Evolutionary conservation across 64 coral and sea anemone genomes (phyloP).

Genomic region (Catalaphyllia jardinei): DNA sequence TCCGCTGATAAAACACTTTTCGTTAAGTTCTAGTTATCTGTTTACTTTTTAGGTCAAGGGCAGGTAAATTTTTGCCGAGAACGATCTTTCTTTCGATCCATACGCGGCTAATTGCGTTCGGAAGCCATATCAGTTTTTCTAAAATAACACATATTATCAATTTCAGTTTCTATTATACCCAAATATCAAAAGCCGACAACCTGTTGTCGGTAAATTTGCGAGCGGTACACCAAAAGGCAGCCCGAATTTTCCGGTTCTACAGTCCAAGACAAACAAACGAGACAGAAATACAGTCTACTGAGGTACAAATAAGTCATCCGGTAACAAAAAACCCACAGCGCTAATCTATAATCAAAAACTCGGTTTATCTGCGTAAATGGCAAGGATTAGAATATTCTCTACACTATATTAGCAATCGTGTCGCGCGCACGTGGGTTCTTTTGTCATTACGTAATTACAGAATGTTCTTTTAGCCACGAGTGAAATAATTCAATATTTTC

Average conservation of each 20-base stretch:
- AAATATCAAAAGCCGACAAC: not conserved
- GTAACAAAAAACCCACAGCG: not conserved
- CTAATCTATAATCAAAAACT: not conserved
- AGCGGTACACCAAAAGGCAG: not conserved
- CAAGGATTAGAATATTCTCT: not conserved
- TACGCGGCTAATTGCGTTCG: not conserved
- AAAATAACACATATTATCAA: not conserved
- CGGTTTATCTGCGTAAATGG: not conserved
- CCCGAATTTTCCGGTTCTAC: not conserved
- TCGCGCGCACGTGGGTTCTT: not conserved
- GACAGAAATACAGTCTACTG: not conserved
- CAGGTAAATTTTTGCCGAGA: not conserved
- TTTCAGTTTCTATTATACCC: not conserved
- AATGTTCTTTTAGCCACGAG: not conserved
- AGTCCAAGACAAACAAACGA: not conserved
- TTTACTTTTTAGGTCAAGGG: not conserved
- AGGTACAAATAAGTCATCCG: not conserved
- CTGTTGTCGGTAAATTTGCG: not conserved
- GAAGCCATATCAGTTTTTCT: not conserved
- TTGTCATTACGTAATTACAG: constrained; percentile 9
- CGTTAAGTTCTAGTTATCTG: not conserved
- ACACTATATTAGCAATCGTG: not conserved
- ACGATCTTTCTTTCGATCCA: not conserved
- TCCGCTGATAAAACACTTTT: not conserved
- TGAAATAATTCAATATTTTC: constrained; percentile 19